Evolutionary conservation across 2,797 vertebrate genomes (phyloP), one percentile per base, ranked within the genome.

Genomic region (Onychomys arenicola): DNA sequence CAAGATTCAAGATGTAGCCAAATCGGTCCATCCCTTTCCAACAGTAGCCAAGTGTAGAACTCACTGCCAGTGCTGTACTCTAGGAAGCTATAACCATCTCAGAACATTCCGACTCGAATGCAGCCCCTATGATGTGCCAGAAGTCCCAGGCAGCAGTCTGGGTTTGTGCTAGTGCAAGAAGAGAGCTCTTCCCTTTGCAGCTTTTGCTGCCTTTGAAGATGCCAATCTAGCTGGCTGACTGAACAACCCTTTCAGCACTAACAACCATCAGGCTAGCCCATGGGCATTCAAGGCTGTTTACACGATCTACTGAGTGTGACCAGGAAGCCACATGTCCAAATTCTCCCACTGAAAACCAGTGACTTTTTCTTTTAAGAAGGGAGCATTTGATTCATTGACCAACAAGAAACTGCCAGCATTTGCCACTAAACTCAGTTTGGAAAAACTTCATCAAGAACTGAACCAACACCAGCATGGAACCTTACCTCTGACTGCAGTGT

Each of bases 321-420:
- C 76, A 71, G 94, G 23, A 90, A 89, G 73, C 40, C 59, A 43
- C 32, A 71, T 73, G 65, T 90, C 82, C 86, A 96, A 96, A 91
- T 83, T 61, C 89, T 75, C 43, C 59, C 94, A 67, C 9, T 4
- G n/a, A 82, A 65, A 37, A 69, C 85, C 71, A 93, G 32, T 65
- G 93, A 95, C 25, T 75, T 29, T 91, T 0, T 5, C 37, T 89
- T 63, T 67, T 89, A 86, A 89, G 85, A 95, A 89, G 55, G 78
- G 93, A 95, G 29, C 76, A 76, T 91, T 92, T 92, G 91, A 96
- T 93, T 96, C 91, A 96, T 90, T 84, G 96, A 67, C 7, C 84
- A 46, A 85, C 34, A 37, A 94, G 40, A 37, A 49, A 75, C 32
- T 92, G 21, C 52, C 27, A 65, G 40, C 17, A 29, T 94, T 67